These are phyloP conservation scores for Pandemis heparana DNA, from an alignment of 2,888 invertebrate species.

Conservation along the genomic window DNA sequence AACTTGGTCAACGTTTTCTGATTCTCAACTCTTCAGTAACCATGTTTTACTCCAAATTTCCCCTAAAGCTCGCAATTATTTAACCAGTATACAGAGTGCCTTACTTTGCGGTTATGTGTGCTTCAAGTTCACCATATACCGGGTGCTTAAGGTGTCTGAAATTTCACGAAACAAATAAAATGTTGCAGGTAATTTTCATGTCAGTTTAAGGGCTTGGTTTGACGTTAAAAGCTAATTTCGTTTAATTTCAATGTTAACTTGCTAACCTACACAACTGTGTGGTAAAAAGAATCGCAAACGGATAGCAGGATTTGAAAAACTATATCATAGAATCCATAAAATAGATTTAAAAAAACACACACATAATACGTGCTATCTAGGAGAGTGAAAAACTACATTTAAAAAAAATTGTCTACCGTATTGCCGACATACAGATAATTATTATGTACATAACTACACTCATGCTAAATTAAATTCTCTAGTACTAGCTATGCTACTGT, in stretches of 20 bases:
- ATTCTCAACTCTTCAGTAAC: neutral
- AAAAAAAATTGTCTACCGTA: too few relatives aligned
- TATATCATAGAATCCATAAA: too few relatives aligned
- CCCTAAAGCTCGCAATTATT: constrained; percentile 4
- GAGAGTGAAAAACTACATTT: too few relatives aligned
- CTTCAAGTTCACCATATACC: neutral
- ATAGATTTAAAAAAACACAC: too few relatives aligned
- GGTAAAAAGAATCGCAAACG: too few relatives aligned
- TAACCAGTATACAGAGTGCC: constrained; percentile 6
- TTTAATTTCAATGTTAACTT: neutral
- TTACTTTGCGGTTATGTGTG: constrained; percentile 2
- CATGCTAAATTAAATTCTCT: too few relatives aligned
- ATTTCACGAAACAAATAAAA: neutral
- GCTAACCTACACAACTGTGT: too few relatives aligned
- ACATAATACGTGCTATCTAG: too few relatives aligned
- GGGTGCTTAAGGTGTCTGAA: neutral
- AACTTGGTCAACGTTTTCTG: neutral
- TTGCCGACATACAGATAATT: too few relatives aligned
- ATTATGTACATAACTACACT: too few relatives aligned
- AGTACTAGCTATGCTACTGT: too few relatives aligned
- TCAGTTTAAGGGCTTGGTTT: neutral
- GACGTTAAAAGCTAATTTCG: neutral
- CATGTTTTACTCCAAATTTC: neutral
- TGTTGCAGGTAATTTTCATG: neutral
- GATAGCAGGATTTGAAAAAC: too few relatives aligned